Evolutionary conservation across 1,140 invertebrate genomes (phyloP).

Genomic region (Sweltsa coloradensis): DNA sequence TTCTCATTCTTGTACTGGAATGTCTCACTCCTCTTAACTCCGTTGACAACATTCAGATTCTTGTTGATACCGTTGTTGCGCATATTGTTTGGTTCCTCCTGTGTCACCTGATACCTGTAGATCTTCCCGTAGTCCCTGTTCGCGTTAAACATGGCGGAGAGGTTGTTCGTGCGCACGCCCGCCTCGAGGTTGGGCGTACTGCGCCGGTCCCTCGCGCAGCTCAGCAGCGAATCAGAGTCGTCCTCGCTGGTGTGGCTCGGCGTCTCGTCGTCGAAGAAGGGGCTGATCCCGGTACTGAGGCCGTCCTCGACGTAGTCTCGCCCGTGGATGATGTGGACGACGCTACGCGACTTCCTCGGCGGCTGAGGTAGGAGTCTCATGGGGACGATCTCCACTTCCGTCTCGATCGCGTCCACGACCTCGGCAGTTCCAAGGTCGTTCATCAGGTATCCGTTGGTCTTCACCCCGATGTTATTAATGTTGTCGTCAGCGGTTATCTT

Average conservation of each 20-base stretch:
- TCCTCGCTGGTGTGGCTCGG: slow-evolving; percentile 30
- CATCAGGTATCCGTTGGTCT: no score
- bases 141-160: no score
- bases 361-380: slow-evolving; percentile 46
- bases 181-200: not conserved
- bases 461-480: no score
- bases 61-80: no score
- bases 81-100: no score
- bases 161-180: no score
- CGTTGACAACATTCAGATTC: no score
- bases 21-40: no score
- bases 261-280: slow-evolving; percentile 51
- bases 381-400: slow-evolving; percentile 46
- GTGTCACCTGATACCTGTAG: no score
- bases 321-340: slow-evolving; percentile 36
- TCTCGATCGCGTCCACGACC: not conserved
- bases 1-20: no score
- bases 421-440: not conserved
- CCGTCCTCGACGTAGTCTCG: slow-evolving; percentile 26
- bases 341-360: slow-evolving; percentile 38
- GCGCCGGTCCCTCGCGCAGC: slow-evolving; percentile 37
- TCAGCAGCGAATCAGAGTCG: slow-evolving; percentile 54
- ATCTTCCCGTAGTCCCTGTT: slow-evolving; percentile 4
- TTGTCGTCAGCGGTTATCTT: no score
- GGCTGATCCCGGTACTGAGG: slow-evolving; percentile 31